Base-by-base conservation (phyloP, 2,888 invertebrate genomes). In the Cetonia aurata region DNA sequence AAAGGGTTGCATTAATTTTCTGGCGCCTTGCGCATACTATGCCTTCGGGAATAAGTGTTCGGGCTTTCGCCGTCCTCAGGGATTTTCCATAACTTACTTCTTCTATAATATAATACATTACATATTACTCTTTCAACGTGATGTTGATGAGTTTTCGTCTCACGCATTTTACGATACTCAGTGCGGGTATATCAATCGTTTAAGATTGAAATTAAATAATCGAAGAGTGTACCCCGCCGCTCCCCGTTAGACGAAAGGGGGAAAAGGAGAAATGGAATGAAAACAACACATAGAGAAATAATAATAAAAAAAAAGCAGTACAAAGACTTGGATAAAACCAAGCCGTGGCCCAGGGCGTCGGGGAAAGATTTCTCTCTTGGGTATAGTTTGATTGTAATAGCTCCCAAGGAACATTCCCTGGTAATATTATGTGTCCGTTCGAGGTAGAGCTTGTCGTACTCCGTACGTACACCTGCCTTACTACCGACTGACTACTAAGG, bases 1-100 rank as follows among this genome's bases (percentile, higher is more conserved):
- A 79, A 78, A 88, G 86, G 89, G 82, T 86, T 87, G 87, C 89
- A 89, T 90, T 90, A 90, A 90, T 90, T 90, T 90, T 90, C 90
- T 90, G 90, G 90, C 89, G 90, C 90, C 90, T 90, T 90, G 90
- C 89, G 89, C 90, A 89, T 89, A 90, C 86, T 88, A 88, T 89
- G 86, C 90, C 85, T 89, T 76, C 79, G 89, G 87, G 89, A 86
- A 86, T 81, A 83, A 82, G 85, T 79, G 81, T 79, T 81, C 81
- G 78, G 78, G 80, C 80, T 79, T 79, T 79, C 79, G 75, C 76
- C 75, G 75, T 79, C 83, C 79, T 80, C 56, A 71, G 79, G 80
- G 81, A 77, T 76, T 79, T 81, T 81, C 81, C 83, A 82, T 82
- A 82, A 82, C 85, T 86, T 86, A 81, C 81, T 81, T 80, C 80